Evolutionary conservation across 2,888 invertebrate species (phyloP).

Genomic region (Ophion obscuratus): DNA sequence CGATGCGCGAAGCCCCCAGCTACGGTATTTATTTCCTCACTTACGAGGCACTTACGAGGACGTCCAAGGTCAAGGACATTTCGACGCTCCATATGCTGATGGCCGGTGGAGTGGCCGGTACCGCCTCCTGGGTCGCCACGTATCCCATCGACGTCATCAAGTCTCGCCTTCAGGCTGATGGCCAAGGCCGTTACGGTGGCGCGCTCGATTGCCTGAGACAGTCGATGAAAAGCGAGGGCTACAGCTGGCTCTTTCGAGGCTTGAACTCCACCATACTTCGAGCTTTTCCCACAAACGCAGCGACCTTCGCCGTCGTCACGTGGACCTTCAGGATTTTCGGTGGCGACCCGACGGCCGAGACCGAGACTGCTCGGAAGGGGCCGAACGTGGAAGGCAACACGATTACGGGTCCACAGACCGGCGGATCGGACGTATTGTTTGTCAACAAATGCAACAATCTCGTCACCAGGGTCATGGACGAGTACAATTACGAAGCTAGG

Average conservation of each 20-base stretch:
- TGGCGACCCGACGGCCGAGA: constrained; percentile 43
- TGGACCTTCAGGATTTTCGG: constrained; percentile 88
- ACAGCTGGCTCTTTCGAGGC: constrained; percentile 90
- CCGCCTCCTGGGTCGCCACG: constrained; percentile 92
- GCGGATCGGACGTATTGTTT: neutral
- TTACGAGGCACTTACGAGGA: constrained; percentile 91
- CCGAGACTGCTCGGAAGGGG: neutral
- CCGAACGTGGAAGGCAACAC: neutral
- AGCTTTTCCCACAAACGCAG: constrained; percentile 97
- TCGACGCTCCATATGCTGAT: constrained; percentile 89
- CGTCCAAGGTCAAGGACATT: constrained; percentile 83
- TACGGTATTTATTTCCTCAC: constrained; percentile 94
- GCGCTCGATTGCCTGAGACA: constrained; percentile 90
- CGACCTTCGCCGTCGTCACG: constrained; percentile 94
- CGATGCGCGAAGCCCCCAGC: constrained; percentile 92
- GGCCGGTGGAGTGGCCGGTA: constrained; percentile 95
- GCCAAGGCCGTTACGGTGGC: constrained; percentile 87
- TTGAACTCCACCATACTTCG: constrained; percentile 91
- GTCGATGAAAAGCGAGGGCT: constrained; percentile 90
- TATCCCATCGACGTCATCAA: constrained; percentile 97
- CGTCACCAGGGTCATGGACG: constrained; percentile 41
- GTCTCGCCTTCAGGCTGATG: constrained; percentile 92
- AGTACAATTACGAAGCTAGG: constrained; percentile 57
- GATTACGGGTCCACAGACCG: constrained; percentile 7
- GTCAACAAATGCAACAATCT: constrained; percentile 55